These are phyloP conservation scores for Branchinecta lynchi DNA, from an alignment of 1,140 invertebrate genomes.

Conservation along the genomic window DNA sequence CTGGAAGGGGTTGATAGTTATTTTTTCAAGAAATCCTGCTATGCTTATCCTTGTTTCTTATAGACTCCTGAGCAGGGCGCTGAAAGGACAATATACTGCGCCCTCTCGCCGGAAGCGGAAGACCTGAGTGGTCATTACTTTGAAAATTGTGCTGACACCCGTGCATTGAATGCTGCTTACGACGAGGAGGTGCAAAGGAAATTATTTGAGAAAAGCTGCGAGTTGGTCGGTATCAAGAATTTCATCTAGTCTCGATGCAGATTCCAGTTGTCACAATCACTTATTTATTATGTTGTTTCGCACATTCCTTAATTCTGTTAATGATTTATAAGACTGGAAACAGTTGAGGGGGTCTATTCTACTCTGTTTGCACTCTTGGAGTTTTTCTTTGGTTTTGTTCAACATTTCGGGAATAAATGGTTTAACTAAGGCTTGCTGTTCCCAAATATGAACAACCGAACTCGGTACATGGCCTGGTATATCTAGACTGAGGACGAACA, in stretches of 20 bases:
- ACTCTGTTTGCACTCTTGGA: too few species aligned
- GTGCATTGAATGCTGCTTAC: constrained; percentile 34
- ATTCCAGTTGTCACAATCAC: too few species aligned
- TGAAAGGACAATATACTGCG: constrained; percentile 50
- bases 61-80: constrained; percentile 60
- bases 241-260: neutral
- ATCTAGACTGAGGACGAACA: too few species aligned
- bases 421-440: too few species aligned
- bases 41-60: constrained; percentile 24
- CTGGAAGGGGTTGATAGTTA: neutral
- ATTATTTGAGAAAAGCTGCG: constrained; percentile 34
- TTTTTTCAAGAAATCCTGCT: neutral
- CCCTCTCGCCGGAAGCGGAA: constrained; percentile 52
- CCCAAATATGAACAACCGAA: too few species aligned
- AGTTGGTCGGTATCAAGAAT: constrained; percentile 21
- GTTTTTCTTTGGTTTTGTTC: too few species aligned
- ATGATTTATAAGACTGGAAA: too few species aligned
- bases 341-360: too few species aligned
- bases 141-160: constrained; percentile 38
- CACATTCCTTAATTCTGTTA: too few species aligned
- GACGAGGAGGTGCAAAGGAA: constrained; percentile 37
- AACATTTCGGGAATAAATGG: too few species aligned
- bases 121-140: constrained; percentile 50
- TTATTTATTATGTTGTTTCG: too few species aligned
- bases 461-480: too few species aligned